phyloP scores from a whole-genome alignment of 2,888 invertebrate genomes.

The Salticus scenicus region DNA sequence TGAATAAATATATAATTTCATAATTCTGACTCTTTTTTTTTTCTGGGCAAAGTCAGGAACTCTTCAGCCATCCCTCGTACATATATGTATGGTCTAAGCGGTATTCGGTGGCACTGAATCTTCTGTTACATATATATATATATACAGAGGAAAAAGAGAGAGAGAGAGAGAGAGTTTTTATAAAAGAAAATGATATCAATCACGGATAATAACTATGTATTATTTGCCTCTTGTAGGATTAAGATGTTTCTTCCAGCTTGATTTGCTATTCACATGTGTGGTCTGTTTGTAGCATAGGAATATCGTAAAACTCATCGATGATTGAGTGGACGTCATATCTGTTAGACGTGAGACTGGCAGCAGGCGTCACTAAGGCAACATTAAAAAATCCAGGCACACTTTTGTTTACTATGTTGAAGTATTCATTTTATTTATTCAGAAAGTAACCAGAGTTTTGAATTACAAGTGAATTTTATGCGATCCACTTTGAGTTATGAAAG shows the following conservation, averaged over 20 bases:
- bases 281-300: neutral
- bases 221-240: neutral
- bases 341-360: neutral
- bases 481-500: neutral
- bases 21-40: too few species aligned
- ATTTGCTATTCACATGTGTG: neutral
- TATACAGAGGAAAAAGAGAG: too few species aligned
- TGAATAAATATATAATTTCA: too few species aligned
- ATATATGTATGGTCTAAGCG: too few species aligned
- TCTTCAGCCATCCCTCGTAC: too few species aligned
- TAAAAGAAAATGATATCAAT: neutral
- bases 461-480: neutral
- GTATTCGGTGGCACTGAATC: too few species aligned
- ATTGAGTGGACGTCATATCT: conserved; percentile 4
- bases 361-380: neutral
- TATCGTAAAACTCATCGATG: neutral
- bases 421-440: neutral
- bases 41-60: too few species aligned
- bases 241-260: neutral
- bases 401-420: neutral
- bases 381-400: neutral
- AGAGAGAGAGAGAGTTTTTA: neutral
- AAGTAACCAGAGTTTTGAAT: neutral
- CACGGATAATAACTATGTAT: too few species aligned
- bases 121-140: too few species aligned